A percentile compares a stretch with the other conserved stretches of the same genome.
Evolutionary conservation across 1,140 invertebrate genomes (phyloP).

Genomic region (Bilobella aurantiaca): DNA sequence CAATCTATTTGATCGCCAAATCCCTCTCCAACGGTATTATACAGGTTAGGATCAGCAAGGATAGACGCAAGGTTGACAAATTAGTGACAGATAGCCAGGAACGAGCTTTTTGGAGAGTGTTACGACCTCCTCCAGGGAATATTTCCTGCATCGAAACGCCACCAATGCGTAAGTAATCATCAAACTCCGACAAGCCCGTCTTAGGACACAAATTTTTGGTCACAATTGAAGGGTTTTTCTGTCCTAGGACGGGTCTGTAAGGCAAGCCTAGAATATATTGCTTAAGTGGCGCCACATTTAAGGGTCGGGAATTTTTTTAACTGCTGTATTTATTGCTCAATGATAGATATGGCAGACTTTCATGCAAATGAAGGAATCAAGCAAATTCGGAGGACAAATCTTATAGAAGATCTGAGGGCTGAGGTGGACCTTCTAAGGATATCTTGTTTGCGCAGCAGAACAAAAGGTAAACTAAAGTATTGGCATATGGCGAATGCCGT

Average conservation of each 20-base stretch:
- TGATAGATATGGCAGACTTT: conserved; percentile 24
- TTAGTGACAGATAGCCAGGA: conserved; percentile 91
- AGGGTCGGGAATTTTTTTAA: too few species aligned
- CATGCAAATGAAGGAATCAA: conserved; percentile 29
- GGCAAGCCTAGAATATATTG: too few species aligned
- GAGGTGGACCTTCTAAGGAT: conserved; percentile 49
- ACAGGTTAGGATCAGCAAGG: conserved; percentile 73
- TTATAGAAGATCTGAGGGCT: conserved; percentile 59
- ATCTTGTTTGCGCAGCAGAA: conserved; percentile 58
- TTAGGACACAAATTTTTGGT: too few species aligned
- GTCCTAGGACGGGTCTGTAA: too few species aligned
- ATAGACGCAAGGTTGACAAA: conserved; percentile 89
- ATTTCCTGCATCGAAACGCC: conserved; percentile 70
- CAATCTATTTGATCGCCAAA: conserved; percentile 4
- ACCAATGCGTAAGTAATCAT: conserved; percentile 55
- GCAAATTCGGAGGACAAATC: conserved; percentile 29
- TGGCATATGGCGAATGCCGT: too few species aligned
- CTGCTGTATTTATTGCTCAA: too few species aligned
- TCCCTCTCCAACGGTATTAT: background rate
- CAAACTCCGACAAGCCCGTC: too few species aligned
- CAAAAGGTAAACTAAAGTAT: conserved; percentile 49
- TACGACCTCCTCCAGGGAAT: conserved; percentile 79
- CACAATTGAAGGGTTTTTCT: too few species aligned
- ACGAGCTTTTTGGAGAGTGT: conserved; percentile 90
- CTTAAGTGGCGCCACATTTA: too few species aligned